phyloP scores from a whole-genome alignment of 2,797 vertebrate genomes.

The Sylvia borin region DNA sequence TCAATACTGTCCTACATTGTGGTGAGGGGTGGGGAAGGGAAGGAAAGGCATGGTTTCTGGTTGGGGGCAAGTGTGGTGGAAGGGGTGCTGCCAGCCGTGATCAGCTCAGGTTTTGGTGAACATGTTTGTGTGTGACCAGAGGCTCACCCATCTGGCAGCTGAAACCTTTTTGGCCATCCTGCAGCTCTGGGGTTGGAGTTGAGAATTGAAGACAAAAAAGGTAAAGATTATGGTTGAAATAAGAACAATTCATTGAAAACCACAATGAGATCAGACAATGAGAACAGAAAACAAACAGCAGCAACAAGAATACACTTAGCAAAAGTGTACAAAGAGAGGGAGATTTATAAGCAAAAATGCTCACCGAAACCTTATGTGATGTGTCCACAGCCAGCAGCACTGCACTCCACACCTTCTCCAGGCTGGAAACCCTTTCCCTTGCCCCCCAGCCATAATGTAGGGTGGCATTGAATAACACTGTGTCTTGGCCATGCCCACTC shows the following conservation, averaged over 20 bases:
- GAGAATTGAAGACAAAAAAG: not conserved
- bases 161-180: not conserved
- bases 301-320: not conserved
- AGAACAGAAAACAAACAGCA: not conserved
- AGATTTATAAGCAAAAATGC: not conserved
- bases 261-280: too few species aligned
- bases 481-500: not conserved
- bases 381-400: fast-evolving
- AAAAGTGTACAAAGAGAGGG: not conserved
- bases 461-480: too few species aligned
- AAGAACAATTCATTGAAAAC: not conserved
- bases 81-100: not conserved
- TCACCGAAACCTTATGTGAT: fast-evolving
- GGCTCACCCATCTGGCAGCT: not conserved
- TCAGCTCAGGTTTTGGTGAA: not conserved
- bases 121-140: not conserved
- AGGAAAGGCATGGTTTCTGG: not conserved
- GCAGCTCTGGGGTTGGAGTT: not conserved
- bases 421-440: not conserved
- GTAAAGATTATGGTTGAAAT: not conserved
- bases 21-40: too few species aligned
- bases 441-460: too few species aligned
- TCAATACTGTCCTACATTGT: not conserved
- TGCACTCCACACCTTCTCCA: fast-evolving
- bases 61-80: fast-evolving